Conservation (phyloP, 1,140 invertebrate species). For the Druon quercuslanigerum region DNA sequence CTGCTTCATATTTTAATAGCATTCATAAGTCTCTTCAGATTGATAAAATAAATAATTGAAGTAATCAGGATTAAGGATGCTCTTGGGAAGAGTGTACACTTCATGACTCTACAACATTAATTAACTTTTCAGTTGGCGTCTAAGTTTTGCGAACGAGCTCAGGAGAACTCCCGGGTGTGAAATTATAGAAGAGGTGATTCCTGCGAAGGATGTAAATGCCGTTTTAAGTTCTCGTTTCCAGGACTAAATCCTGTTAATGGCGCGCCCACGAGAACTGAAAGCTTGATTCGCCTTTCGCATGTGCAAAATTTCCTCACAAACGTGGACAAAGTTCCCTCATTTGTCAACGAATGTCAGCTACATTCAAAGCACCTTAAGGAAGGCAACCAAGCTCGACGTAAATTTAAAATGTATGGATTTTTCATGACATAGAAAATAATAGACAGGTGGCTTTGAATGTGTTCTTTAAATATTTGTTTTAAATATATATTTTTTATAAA, state of each 20-base stretch:
- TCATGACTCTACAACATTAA: background rate
- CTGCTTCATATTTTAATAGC: too few relatives aligned
- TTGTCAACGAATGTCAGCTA: background rate
- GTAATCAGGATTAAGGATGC: background rate
- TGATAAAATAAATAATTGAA: too few relatives aligned
- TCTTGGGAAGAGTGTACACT: background rate
- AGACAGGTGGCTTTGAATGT: background rate
- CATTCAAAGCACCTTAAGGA: background rate
- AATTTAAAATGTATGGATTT: background rate
- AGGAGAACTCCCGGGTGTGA: background rate
- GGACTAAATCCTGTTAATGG: constrained; percentile 45
- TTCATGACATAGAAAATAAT: background rate
- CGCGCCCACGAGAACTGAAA: constrained; percentile 6
- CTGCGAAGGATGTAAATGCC: constrained; percentile 26
- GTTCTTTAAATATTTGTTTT: background rate
- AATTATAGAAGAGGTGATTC: constrained; percentile 14
- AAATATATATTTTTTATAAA: too few relatives aligned
- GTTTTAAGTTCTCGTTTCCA: constrained; percentile 36
- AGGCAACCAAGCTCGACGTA: background rate
- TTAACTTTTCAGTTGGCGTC: background rate
- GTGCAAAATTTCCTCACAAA: constrained; percentile 10
- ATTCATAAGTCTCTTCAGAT: too few relatives aligned
- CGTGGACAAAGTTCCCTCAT: background rate
- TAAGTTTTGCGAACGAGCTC: background rate
- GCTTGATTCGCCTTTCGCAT: constrained; percentile 34